Evolutionary conservation across 2,888 invertebrate genomes (phyloP).

Genomic region (Parascotia fuliginaria): DNA sequence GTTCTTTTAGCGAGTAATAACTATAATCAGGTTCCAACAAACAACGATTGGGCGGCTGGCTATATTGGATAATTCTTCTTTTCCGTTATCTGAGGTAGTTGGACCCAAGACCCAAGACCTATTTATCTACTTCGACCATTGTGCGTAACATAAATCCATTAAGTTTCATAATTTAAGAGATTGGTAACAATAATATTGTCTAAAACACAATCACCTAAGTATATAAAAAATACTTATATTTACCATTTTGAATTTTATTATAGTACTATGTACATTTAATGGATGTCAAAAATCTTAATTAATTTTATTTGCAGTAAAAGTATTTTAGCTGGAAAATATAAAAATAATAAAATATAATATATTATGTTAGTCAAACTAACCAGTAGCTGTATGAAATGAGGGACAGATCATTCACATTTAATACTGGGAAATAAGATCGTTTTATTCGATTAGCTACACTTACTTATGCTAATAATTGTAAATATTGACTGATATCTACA

Average conservation of each 20-base stretch:
- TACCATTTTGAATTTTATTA: neutral
- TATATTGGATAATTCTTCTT: too few species aligned
- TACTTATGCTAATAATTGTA: constrained; percentile 14
- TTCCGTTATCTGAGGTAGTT: too few species aligned
- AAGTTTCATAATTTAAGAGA: neutral
- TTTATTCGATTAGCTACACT: constrained; percentile 16
- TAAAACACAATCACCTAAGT: neutral
- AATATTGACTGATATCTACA: constrained; percentile 20
- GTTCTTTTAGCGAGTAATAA: too few species aligned
- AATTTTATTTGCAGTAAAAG: constrained; percentile 13
- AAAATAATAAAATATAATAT: constrained; percentile 14
- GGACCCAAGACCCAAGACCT: too few species aligned
- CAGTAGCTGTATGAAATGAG: constrained; percentile 4
- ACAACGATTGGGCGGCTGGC: too few species aligned
- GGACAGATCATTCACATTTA: constrained; percentile 20
- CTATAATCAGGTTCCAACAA: too few species aligned
- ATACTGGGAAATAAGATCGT: constrained; percentile 36
- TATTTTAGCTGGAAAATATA: constrained; percentile 18
- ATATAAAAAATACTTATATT: constrained; percentile 1
- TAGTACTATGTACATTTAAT: constrained; percentile 16
- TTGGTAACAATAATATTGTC: neutral
- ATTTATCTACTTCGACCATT: too few species aligned
- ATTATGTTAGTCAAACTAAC: constrained; percentile 24
- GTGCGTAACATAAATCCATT: too few species aligned
- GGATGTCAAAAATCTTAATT: constrained; percentile 2